Percentiles rank a stretch among this genome's conserved stretches.
Conservation (phyloP, 2,797 vertebrate species). For the Pteronotus mesoamericanus region DNA sequence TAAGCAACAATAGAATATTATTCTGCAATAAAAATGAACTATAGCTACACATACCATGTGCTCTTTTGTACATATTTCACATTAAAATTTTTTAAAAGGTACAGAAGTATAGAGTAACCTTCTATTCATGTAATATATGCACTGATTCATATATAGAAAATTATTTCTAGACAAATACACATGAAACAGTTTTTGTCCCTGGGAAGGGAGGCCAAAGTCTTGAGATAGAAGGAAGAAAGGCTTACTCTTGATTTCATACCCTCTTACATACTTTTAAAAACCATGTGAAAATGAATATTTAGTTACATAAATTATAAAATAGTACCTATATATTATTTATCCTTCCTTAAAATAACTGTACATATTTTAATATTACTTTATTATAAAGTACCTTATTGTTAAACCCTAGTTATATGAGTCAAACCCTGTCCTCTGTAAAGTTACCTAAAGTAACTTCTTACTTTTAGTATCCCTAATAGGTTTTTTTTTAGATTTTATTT, state of each 20-base stretch:
- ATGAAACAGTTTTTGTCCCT: background rate
- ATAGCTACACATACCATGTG: background rate
- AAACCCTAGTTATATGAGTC: background rate
- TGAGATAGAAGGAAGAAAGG: background rate
- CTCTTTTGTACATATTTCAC: background rate
- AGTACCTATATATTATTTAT: background rate
- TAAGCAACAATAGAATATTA: conserved; percentile 19
- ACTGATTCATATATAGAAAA: background rate
- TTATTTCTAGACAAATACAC: background rate
- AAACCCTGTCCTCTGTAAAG: conserved; percentile 15
- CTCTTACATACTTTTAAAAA: background rate
- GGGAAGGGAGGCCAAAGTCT: background rate
- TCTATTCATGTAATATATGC: background rate
- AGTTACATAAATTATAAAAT: conserved; percentile 13
- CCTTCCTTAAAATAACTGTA: background rate
- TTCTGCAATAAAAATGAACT: background rate
- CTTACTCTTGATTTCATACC: conserved; percentile 3
- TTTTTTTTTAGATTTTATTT: background rate
- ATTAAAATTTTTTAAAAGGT: background rate
- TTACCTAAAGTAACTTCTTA: background rate
- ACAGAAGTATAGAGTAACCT: background rate
- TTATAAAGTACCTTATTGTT: background rate
- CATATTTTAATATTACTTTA: background rate
- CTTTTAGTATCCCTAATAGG: background rate
- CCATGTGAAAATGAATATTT: background rate